phyloP scores from a whole-genome alignment of 2,797 vertebrate species.

The Vipera ursinii region DNA sequence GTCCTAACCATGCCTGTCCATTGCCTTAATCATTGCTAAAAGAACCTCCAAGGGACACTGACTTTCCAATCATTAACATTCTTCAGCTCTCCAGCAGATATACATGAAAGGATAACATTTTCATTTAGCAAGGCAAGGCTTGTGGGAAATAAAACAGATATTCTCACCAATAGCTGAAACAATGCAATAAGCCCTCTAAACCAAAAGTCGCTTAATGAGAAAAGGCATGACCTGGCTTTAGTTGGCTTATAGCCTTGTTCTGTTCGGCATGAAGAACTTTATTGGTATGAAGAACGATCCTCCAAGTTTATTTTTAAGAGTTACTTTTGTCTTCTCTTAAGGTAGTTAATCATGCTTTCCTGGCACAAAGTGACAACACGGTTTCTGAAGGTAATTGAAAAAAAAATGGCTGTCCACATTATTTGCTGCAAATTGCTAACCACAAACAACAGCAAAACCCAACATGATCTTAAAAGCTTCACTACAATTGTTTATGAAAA shows the following conservation, averaged over 20 bases:
- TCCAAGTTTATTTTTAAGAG: slow-evolving; percentile 32
- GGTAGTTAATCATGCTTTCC: slow-evolving; percentile 6
- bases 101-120: slow-evolving; percentile 61
- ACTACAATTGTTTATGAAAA: background rate
- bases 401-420: background rate
- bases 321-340: slow-evolving; percentile 46
- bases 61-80: slow-evolving; percentile 59
- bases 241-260: slow-evolving; percentile 45
- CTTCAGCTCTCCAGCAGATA: slow-evolving; percentile 53
- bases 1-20: slow-evolving; percentile 55
- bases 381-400: slow-evolving; percentile 7
- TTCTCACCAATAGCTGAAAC: slow-evolving; percentile 57
- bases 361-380: background rate
- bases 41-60: slow-evolving; percentile 55
- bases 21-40: slow-evolving; percentile 57
- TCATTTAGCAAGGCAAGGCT: slow-evolving; percentile 54
- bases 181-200: slow-evolving; percentile 58
- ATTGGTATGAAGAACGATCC: slow-evolving; percentile 51
- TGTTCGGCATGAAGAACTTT: slow-evolving; percentile 35
- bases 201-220: slow-evolving; percentile 50
- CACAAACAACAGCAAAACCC: background rate
- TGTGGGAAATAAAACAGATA: slow-evolving; percentile 59
- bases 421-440: background rate
- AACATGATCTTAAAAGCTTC: background rate
- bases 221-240: slow-evolving; percentile 42